Percentiles rank a stretch among this genome's conserved stretches.
These are phyloP conservation scores for Apaloderma vittatum DNA, from an alignment of 2,113 vertebrate genomes.

Conservation along the genomic window DNA sequence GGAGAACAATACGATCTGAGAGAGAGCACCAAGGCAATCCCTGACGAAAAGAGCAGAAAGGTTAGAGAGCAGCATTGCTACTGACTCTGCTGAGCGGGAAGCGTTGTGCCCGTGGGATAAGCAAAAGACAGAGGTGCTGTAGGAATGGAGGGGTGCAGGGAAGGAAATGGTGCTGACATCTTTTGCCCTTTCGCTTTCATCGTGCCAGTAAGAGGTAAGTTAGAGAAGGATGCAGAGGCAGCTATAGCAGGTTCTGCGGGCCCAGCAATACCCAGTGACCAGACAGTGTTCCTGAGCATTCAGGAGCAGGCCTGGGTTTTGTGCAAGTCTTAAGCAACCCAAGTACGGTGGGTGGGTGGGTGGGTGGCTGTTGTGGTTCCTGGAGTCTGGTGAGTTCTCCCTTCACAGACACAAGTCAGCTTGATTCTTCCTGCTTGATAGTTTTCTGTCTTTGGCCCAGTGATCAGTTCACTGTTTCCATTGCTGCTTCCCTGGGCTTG, in stretches of 20 bases:
- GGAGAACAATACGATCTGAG: neutral
- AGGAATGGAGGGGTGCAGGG: neutral
- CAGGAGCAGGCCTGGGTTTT: neutral
- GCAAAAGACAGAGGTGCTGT: accelerated
- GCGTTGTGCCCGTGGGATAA: neutral
- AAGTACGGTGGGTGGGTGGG: accelerated
- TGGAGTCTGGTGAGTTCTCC: neutral
- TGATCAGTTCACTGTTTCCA: neutral
- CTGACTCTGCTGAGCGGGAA: neutral
- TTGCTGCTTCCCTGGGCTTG: neutral
- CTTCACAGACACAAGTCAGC: neutral
- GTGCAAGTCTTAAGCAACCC: neutral
- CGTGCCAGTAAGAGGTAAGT: neutral
- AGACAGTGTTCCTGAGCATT: neutral
- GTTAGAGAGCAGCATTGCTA: neutral
- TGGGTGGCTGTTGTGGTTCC: neutral
- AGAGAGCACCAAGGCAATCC: neutral
- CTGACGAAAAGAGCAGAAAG: neutral
- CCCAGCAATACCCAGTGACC: neutral
- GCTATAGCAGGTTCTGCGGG: neutral
- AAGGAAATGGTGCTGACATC: neutral
- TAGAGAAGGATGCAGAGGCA: neutral
- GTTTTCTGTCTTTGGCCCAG: neutral
- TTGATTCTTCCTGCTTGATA: neutral
- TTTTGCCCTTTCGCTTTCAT: neutral